These are phyloP conservation scores for Labroides dimidiatus DNA, from an alignment of 2,797 vertebrate genomes.

Conservation along the genomic window DNA sequence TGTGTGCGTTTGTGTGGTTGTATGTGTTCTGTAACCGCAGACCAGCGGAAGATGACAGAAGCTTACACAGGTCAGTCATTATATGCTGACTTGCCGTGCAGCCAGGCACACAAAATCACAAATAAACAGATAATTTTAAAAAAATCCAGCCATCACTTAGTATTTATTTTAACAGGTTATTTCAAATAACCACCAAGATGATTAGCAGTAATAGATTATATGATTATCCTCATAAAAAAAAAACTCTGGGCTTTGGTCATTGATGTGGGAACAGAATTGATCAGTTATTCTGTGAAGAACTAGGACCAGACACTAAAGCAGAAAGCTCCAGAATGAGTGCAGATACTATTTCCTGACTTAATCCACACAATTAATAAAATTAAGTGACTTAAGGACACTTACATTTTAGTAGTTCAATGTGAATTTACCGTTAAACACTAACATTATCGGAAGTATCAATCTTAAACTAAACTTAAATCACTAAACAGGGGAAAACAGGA, in stretches of 20 bases:
- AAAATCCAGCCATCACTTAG: slow-evolving; percentile 15
- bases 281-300: too few species aligned
- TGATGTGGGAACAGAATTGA: too few species aligned
- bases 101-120: slow-evolving; percentile 53
- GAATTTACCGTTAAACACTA: too few species aligned
- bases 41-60: slow-evolving; percentile 73
- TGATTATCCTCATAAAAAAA: not conserved
- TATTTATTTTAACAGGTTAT: slow-evolving; percentile 5
- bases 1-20: not conserved
- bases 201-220: not conserved
- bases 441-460: too few species aligned
- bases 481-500: slow-evolving; percentile 14
- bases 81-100: slow-evolving; percentile 60
- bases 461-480: not conserved
- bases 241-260: too few species aligned
- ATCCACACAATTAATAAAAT: too few species aligned
- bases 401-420: too few species aligned
- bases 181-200: not conserved
- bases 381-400: too few species aligned
- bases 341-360: too few species aligned
- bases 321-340: too few species aligned
- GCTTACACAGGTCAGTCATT: slow-evolving; percentile 70
- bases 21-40: slow-evolving; percentile 64
- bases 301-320: too few species aligned
- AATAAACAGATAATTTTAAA: too few species aligned